Evolutionary conservation across 2,113 vertebrate genomes (phyloP), one percentile per base, ranked within the genome.

Genomic region (Campylorhamphus procurvoides): DNA sequence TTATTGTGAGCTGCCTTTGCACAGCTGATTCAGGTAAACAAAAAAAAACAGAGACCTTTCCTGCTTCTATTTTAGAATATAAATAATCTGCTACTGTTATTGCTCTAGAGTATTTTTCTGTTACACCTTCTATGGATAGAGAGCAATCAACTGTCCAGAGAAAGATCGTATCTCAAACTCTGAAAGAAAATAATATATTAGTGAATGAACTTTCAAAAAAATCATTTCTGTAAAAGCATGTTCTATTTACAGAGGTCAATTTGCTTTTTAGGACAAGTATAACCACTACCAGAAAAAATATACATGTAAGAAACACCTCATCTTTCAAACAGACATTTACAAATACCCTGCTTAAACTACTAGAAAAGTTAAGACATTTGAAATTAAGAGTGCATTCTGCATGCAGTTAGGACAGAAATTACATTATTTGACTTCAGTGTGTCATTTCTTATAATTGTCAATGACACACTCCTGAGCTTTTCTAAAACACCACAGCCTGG

Each of bases 231-330:
- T 86, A 81, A 93, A 94, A 94, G 73, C 28, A 82, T 18, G 55
- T 69, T 94, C 95, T 94, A 90, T 95, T 96, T 92, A 97, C 93
- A 92, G 87, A 91, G 66, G 47, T 76, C 64, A 71, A 52, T 50
- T 84, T 93, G 49, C 55, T 63, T 58, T 93, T 95, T 33, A 93
- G 46, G 66, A 91, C 80, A 93, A 63, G 55, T 77, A 84, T 83
- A 93, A 75, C 44, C 59, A 91, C 58, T 93, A 93, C 74, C 31
- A 69, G 64, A 69, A 95, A 96, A 91, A 93, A 87, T 44, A 84
- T 19, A 91, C 86, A 87, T 60, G 78, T 24, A 79, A 69, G 83
- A 74, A 93, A 93, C 5, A 33, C 31, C 42, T 96, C 55, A 66
- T 93, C 75, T 90, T 79, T 93, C 67, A 91, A 94, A 93, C 9